Evolutionary conservation across 2,113 vertebrate species (phyloP), one percentile per base, ranked within the genome.

Genomic region (Hyperopisus bebe): DNA sequence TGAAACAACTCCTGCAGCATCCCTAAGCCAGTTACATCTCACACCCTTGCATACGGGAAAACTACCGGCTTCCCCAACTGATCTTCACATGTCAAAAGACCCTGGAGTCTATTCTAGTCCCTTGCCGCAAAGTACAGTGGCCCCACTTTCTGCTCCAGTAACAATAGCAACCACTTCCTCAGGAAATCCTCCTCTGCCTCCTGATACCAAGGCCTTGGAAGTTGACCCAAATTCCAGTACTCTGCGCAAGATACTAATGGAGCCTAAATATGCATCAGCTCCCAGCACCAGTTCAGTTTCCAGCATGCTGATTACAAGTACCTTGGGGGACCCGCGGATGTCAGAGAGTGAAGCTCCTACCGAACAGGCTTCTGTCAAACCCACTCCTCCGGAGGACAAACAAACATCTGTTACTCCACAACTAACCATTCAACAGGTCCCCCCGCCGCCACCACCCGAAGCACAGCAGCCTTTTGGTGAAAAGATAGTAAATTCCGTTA

Each of bases 191-290:
- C 87, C 91, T 15, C 88, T 93, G 86, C 96, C 96, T 0, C 94
- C 97, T 0, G 98, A 99, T 86, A 96, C 97, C 0, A 98, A 98
- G 92, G 97, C 96, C 0, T 96, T 96, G 0, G 97, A 97, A 19
- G 89, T 96, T 0, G 97, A 99, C 48, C 94, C 96, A 0, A 96
- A 95, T 90, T 97, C 96, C 50, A 98, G 97, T 92, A 99, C 99
- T 2, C 93, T 99, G 92, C 96, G 98, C 70, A 98, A 97, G 92
- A 99, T 99, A 93, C 97, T 99, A 62, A 97, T 98, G 96, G 98
- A 99, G 92, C 97, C 96, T 89, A 99, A 98, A 87, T 97, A 97
- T 0, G 95, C 96, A 5, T 96, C 97, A 0, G 94, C 97, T 0
- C 91, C 95, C n/a, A 90, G 92, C 5, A 92, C 87, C 35, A 90